A percentile compares a stretch with the other conserved stretches of the same genome.
Conservation (phyloP, 2,888 invertebrate species). For the Acronicta aceris region DNA sequence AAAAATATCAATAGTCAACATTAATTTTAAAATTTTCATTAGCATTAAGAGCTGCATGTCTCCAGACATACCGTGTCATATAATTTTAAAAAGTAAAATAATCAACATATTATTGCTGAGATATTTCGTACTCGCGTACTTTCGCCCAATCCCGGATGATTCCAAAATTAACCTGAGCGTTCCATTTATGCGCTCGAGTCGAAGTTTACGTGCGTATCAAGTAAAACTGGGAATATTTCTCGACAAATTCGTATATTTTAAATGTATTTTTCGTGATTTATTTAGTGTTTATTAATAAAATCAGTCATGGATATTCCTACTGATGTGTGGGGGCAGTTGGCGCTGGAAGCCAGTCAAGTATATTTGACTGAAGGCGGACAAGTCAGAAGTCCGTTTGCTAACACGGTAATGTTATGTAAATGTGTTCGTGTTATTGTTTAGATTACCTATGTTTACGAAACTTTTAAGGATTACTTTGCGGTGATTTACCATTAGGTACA, state of each 20-base stretch:
- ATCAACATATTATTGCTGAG: conserved; percentile 68
- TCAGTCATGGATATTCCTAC: conserved; percentile 91
- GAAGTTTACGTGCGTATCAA: conserved; percentile 75
- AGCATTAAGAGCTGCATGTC: conserved; percentile 17
- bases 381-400: conserved; percentile 94
- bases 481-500: background rate
- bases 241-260: conserved; percentile 53
- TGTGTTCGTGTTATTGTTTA: conserved; percentile 44
- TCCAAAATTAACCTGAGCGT: conserved; percentile 87
- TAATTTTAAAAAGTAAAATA: conserved; percentile 49
- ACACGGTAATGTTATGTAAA: conserved; percentile 91
- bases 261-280: conserved; percentile 56
- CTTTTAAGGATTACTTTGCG: conserved; percentile 1
- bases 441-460: conserved; percentile 27
- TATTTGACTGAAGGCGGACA: conserved; percentile 94
- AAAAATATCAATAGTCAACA: conserved; percentile 28
- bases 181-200: conserved; percentile 73
- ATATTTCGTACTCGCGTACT: conserved; percentile 65
- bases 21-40: conserved; percentile 22
- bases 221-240: conserved; percentile 67
- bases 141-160: conserved; percentile 78
- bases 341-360: conserved; percentile 95
- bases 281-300: conserved; percentile 58
- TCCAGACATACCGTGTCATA: conserved; percentile 20
- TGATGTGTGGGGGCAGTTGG: conserved; percentile 97